Percentiles rank a stretch among this genome's conserved stretches.
Conservation (phyloP, 2,888 invertebrate genomes). For the Amiota minor region DNA sequence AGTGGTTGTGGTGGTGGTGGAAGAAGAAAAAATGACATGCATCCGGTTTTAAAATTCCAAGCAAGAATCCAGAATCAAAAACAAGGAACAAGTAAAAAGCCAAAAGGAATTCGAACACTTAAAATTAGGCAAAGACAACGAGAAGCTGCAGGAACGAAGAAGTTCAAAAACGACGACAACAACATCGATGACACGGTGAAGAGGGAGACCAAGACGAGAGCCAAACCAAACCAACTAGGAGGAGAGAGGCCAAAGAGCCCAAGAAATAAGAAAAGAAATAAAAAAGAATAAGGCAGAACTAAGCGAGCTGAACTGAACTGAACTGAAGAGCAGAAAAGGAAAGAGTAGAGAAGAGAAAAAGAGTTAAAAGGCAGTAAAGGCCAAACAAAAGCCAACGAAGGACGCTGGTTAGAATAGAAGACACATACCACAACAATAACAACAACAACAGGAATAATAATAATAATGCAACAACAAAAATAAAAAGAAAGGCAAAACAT, state of each 20-base stretch:
- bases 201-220: constrained; percentile 3
- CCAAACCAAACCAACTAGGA: background rate
- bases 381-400: constrained; percentile 28
- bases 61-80: constrained; percentile 36
- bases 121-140: constrained; percentile 41
- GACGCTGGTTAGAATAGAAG: constrained; percentile 23
- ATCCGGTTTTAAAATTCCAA: constrained; percentile 66
- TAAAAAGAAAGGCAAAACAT: background rate
- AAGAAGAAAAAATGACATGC: constrained; percentile 49
- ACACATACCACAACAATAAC: constrained; percentile 1
- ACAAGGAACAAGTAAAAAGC: constrained; percentile 36
- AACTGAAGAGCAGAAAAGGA: background rate
- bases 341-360: background rate
- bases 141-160: background rate
- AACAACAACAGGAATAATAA: background rate
- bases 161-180: background rate
- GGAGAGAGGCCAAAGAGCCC: background rate
- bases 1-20: background rate
- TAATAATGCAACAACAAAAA: background rate
- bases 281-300: background rate
- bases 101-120: constrained; percentile 59
- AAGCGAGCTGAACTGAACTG: background rate
- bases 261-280: background rate
- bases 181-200: background rate
- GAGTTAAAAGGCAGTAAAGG: constrained; percentile 21